Evolutionary conservation across 2,888 invertebrate species (phyloP).

Genomic region (Lycia hirtaria): DNA sequence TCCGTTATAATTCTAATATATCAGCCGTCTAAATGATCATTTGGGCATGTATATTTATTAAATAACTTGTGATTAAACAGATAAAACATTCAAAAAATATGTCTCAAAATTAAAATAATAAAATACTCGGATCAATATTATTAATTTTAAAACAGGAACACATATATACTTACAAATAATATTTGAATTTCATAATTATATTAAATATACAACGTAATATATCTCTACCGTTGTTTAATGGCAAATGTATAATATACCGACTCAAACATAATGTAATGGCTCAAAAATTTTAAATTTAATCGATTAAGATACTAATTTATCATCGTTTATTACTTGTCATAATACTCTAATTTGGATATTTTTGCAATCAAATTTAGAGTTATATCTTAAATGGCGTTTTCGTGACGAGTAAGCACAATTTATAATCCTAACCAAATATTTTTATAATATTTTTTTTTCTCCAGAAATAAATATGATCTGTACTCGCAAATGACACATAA

Average conservation of each 20-base stretch:
- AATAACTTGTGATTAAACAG: conserved; percentile 20
- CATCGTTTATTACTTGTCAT: background rate
- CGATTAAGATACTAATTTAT: background rate
- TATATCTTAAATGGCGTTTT: background rate
- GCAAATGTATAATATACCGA: conserved; percentile 2
- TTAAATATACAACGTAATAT: background rate
- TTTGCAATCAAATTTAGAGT: conserved; percentile 1
- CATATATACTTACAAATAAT: background rate
- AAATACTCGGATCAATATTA: conserved; percentile 2
- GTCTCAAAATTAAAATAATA: conserved; percentile 19
- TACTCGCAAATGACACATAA: conserved; percentile 20
- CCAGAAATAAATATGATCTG: conserved; percentile 14
- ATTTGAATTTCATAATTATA: conserved; percentile 19
- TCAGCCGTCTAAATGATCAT: conserved; percentile 12
- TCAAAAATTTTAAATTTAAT: conserved; percentile 2
- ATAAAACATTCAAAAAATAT: conserved; percentile 13
- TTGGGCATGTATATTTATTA: conserved; percentile 18
- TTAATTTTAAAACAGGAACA: conserved; percentile 14
- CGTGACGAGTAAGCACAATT: conserved; percentile 1
- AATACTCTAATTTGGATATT: background rate
- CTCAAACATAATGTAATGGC: background rate
- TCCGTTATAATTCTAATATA: conserved; percentile 5
- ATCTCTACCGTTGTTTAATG: background rate
- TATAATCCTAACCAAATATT: conserved; percentile 3
- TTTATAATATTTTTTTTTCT: conserved; percentile 7